A percentile compares a stretch with the other conserved stretches of the same genome.
Conservation (phyloP, 2,888 invertebrate species). For the Pyrrhosoma nymphula region DNA sequence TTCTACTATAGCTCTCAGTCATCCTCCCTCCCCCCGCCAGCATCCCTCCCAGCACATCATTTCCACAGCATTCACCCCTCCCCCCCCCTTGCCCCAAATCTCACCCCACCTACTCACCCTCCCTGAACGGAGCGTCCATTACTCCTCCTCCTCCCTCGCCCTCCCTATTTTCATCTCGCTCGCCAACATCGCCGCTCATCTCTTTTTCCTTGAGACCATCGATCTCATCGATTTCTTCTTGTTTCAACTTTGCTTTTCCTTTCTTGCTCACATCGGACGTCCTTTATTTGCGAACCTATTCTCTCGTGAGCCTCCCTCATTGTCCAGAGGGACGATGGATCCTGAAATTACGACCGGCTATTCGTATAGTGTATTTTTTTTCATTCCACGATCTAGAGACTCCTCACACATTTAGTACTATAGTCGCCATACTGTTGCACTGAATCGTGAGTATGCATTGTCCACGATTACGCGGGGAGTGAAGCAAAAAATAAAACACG, state of each 20-base stretch:
- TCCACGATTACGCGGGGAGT: too few species aligned
- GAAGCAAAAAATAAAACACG: too few species aligned
- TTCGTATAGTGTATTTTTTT: neutral
- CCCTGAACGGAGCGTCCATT: neutral
- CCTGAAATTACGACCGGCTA: slow-evolving; percentile 7
- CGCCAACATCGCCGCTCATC: neutral
- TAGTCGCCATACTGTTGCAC: too few species aligned
- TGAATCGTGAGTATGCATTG: too few species aligned
- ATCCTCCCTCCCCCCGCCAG: neutral
- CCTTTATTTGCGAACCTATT: neutral
- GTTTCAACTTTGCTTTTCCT: slow-evolving; percentile 2
- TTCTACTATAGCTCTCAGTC: neutral
- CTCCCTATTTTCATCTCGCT: neutral
- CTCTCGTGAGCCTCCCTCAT: neutral
- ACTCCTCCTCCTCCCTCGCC: neutral
- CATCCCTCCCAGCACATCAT: neutral
- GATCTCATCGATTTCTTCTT: slow-evolving; percentile 21
- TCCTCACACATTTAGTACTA: neutral
- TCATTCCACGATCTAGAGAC: neutral
- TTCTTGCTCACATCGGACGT: neutral
- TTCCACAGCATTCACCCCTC: too few species aligned
- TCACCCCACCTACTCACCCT: too few species aligned
- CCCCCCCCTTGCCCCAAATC: neutral
- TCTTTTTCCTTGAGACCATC: slow-evolving; percentile 8
- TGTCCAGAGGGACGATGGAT: neutral